Conservation (phyloP, 2,888 invertebrate genomes). For the Tetropium fuscum region DNA sequence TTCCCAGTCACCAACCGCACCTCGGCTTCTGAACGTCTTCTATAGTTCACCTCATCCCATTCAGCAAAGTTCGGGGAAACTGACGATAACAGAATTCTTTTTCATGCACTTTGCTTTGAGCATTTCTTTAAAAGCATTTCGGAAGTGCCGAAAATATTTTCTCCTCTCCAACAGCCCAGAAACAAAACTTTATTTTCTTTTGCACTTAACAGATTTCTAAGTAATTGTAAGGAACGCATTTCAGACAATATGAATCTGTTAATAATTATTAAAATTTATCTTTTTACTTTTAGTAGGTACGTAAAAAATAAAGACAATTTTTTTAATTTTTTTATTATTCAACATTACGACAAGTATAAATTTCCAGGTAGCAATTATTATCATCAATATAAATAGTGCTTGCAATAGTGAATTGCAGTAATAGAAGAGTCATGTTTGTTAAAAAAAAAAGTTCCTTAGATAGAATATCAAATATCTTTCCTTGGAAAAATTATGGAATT, state of each 20-base stretch:
- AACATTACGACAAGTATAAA: too few species aligned
- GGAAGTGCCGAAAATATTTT: slow-evolving; percentile 46
- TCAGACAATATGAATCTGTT: background rate
- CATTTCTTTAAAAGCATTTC: slow-evolving; percentile 54
- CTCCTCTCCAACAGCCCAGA: slow-evolving; percentile 42
- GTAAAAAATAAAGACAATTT: background rate
- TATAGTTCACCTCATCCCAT: slow-evolving; percentile 37
- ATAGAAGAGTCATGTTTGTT: too few species aligned
- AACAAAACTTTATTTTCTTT: slow-evolving; percentile 43
- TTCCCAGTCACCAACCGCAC: slow-evolving; percentile 41
- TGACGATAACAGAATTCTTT: slow-evolving; percentile 58
- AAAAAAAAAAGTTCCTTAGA: too few species aligned
- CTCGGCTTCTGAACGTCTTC: slow-evolving; percentile 28
- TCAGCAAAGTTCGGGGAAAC: slow-evolving; percentile 51
- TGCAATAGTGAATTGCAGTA: too few species aligned
- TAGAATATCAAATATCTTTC: too few species aligned
- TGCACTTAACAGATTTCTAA: slow-evolving; percentile 36
- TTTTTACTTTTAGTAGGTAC: background rate
- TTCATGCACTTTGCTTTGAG: slow-evolving; percentile 52
- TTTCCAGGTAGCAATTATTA: too few species aligned
- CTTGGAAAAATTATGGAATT: too few species aligned
- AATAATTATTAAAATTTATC: background rate
- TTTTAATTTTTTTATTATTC: too few species aligned
- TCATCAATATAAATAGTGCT: too few species aligned
- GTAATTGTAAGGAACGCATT: slow-evolving; percentile 30